phyloP scores from a whole-genome alignment of 2,797 vertebrate genomes.

The Trematocara caparti region DNA sequence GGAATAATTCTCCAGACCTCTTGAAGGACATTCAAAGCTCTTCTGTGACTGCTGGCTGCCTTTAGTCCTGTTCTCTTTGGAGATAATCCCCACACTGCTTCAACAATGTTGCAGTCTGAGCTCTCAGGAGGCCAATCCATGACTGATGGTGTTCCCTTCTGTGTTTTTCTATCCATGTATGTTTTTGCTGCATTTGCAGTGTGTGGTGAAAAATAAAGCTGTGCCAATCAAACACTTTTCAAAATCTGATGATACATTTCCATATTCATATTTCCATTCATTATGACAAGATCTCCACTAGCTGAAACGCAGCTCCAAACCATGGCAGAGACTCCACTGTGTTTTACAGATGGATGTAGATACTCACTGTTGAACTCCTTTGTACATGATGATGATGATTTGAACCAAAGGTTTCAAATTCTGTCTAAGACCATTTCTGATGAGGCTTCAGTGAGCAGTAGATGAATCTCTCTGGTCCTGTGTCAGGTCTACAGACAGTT shows the following conservation, averaged over 20 bases:
- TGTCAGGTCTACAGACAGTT: not conserved
- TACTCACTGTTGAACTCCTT: not conserved
- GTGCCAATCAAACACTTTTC: not conserved
- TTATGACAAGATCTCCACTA: not conserved
- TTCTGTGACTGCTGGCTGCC: not conserved
- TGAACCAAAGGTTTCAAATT: not conserved
- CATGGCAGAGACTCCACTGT: not conserved
- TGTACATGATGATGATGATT: not conserved
- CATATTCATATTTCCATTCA: not conserved
- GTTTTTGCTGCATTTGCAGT: not conserved
- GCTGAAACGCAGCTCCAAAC: not conserved
- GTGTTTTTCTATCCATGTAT: not conserved
- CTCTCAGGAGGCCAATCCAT: too few species aligned
- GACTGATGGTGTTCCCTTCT: not conserved
- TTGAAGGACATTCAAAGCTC: not conserved
- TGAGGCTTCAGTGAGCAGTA: not conserved
- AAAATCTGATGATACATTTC: not conserved
- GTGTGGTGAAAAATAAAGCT: not conserved
- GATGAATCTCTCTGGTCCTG: not conserved
- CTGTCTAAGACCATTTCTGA: not conserved
- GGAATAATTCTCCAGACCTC: not conserved
- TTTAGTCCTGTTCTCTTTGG: not conserved
- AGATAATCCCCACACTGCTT: not conserved
- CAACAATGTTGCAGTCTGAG: not conserved
- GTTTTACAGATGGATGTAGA: not conserved